phyloP scores from a whole-genome alignment of 2,113 vertebrate species.

The Vireo altiloquus region DNA sequence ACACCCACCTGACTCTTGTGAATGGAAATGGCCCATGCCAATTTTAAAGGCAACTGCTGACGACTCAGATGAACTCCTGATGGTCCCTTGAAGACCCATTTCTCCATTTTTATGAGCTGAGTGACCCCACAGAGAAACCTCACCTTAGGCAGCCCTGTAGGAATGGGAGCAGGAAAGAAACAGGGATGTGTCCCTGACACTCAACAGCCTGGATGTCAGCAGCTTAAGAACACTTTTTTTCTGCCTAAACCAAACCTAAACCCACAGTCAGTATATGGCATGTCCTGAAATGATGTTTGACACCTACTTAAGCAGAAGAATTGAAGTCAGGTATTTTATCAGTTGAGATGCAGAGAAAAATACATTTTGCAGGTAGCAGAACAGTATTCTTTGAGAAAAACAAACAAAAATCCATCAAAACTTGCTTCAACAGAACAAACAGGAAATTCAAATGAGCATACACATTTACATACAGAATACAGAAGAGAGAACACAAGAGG shows the following conservation, averaged over 20 bases:
- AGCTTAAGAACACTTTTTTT: neutral
- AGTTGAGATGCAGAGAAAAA: neutral
- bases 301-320: neutral
- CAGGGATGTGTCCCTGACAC: neutral
- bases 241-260: neutral
- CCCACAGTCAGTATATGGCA: neutral
- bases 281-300: neutral
- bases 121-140: slow-evolving; percentile 88
- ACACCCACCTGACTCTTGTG: slow-evolving; percentile 93
- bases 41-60: slow-evolving; percentile 90
- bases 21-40: slow-evolving; percentile 98
- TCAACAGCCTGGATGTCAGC: neutral
- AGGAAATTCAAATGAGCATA: neutral
- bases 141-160: slow-evolving; percentile 82
- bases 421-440: neutral
- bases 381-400: neutral
- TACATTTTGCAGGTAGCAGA: neutral
- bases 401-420: neutral
- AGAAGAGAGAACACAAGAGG: neutral
- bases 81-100: slow-evolving; percentile 84
- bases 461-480: neutral
- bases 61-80: slow-evolving; percentile 84
- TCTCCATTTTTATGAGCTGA: slow-evolving; percentile 82
- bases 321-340: neutral
- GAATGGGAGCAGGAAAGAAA: neutral